Evolutionary conservation across 2,888 invertebrate genomes (phyloP).

Genomic region (Mesoligia furuncula): DNA sequence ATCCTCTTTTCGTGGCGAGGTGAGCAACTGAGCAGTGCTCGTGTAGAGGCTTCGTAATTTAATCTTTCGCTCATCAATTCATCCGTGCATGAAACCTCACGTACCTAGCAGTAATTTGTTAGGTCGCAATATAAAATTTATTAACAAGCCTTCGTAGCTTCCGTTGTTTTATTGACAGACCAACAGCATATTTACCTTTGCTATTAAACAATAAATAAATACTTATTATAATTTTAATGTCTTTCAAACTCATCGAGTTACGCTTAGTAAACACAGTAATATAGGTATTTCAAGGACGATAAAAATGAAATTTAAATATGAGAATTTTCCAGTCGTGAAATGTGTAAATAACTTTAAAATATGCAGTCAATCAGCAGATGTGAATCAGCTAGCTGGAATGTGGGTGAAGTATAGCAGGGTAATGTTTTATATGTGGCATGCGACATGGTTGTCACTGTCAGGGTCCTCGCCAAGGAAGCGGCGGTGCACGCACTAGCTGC

Average conservation of each 20-base stretch:
- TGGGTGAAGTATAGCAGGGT: slow-evolving; percentile 23
- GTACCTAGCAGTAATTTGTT: slow-evolving; percentile 6
- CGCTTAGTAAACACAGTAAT: not conserved
- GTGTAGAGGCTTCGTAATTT: slow-evolving; percentile 1
- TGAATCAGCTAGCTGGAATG: slow-evolving; percentile 13
- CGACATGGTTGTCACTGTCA: slow-evolving; percentile 41
- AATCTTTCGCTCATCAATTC: slow-evolving; percentile 24
- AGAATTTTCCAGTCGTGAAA: not conserved
- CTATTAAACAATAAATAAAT: not conserved
- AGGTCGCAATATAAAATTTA: not conserved
- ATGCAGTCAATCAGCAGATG: slow-evolving; percentile 38
- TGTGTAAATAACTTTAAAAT: slow-evolving; percentile 8
- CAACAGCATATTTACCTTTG: not conserved
- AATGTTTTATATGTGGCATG: slow-evolving; percentile 32
- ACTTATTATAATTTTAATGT: not conserved
- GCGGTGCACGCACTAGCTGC: slow-evolving; percentile 38
- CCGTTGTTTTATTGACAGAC: not conserved
- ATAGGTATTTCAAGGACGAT: not conserved
- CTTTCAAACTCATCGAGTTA: not conserved
- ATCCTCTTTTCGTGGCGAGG: slow-evolving; percentile 24
- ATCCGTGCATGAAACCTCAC: slow-evolving; percentile 8
- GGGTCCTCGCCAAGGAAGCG: slow-evolving; percentile 31
- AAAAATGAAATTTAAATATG: not conserved
- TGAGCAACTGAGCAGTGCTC: slow-evolving; percentile 9
- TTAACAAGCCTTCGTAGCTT: not conserved